A percentile compares a stretch with the other conserved stretches of the same genome.
Conservation (phyloP, 2,888 invertebrate genomes). For the Platerodrilus igneus region DNA sequence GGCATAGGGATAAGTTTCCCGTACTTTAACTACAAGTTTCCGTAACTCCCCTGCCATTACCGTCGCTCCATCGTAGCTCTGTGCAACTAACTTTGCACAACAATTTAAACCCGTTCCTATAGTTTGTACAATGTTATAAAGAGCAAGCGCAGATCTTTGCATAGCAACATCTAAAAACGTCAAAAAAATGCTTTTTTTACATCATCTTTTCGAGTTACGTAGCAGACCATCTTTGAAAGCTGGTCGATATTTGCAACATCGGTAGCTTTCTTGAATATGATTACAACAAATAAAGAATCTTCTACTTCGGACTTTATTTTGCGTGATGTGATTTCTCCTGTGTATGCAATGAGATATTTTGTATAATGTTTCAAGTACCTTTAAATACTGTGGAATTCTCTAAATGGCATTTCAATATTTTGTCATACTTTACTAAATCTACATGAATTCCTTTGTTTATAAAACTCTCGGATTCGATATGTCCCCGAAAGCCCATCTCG, state of each 20-base stretch:
- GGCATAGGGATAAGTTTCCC: slow-evolving; percentile 28
- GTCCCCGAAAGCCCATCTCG: too few relatives aligned
- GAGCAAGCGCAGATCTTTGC: slow-evolving; percentile 28
- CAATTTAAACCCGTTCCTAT: slow-evolving; percentile 28
- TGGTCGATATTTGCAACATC: slow-evolving; percentile 31
- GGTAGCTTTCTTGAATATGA: slow-evolving; percentile 32
- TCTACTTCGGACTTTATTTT: slow-evolving; percentile 27
- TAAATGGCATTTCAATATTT: slow-evolving; percentile 26
- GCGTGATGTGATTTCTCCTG: slow-evolving; percentile 20
- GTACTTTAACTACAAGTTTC: slow-evolving; percentile 35
- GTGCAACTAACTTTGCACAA: slow-evolving; percentile 33
- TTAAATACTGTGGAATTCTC: slow-evolving; percentile 28
- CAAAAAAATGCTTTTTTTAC: slow-evolving; percentile 32
- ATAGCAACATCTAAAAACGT: slow-evolving; percentile 33
- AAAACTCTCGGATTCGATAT: too few relatives aligned
- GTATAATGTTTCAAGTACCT: slow-evolving; percentile 29
- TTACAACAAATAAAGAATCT: slow-evolving; percentile 29
- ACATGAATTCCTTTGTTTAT: too few relatives aligned
- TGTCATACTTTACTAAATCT: slow-evolving; percentile 19
- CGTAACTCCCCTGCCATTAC: slow-evolving; percentile 32
- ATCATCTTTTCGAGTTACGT: slow-evolving; percentile 8
- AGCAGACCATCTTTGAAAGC: slow-evolving; percentile 25
- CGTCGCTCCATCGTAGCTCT: slow-evolving; percentile 37
- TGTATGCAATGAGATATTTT: slow-evolving; percentile 31
- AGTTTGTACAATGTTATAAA: slow-evolving; percentile 26